A percentile compares a stretch with the other conserved stretches of the same genome.
Evolutionary conservation across 2,113 vertebrate genomes (phyloP).

Genomic region (Chionis minor): DNA sequence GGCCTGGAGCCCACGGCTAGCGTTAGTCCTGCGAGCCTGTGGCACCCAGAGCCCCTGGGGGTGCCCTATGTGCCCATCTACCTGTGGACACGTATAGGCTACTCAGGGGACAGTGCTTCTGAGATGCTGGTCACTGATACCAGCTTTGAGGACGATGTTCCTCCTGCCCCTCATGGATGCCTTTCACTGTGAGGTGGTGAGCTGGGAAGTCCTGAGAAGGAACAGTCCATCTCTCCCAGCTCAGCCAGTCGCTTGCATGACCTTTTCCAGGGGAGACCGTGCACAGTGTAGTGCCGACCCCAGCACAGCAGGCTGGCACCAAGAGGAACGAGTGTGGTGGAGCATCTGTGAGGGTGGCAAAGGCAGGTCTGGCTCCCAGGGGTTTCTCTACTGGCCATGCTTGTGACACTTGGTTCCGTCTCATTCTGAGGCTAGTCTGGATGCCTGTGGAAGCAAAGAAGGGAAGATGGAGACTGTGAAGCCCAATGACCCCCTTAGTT

Average conservation of each 20-base stretch:
- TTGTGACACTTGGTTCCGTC: not conserved
- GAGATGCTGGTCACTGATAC: not conserved
- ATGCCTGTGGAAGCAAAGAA: not conserved
- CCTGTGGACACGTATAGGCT: not conserved
- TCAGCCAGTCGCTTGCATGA: not conserved
- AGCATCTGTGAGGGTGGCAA: not conserved
- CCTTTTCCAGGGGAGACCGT: not conserved
- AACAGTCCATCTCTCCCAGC: not conserved
- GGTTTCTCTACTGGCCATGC: not conserved
- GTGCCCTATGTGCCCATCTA: not conserved
- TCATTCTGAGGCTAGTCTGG: not conserved
- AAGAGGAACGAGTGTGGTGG: not conserved
- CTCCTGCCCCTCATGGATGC: not conserved
- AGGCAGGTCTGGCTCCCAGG: not conserved
- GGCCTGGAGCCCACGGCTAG: not conserved
- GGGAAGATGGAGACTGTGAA: not conserved
- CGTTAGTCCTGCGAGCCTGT: not conserved
- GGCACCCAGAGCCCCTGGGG: not conserved
- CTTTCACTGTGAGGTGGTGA: not conserved
- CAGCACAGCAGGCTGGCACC: not conserved
- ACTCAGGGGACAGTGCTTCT: fast-evolving
- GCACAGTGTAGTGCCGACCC: not conserved
- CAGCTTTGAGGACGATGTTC: not conserved
- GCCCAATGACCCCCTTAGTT: fast-evolving
- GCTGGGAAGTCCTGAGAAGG: not conserved